Base-by-base conservation (phyloP, 2,113 vertebrate species). In the Calyptommatus sinebrachiatus region DNA sequence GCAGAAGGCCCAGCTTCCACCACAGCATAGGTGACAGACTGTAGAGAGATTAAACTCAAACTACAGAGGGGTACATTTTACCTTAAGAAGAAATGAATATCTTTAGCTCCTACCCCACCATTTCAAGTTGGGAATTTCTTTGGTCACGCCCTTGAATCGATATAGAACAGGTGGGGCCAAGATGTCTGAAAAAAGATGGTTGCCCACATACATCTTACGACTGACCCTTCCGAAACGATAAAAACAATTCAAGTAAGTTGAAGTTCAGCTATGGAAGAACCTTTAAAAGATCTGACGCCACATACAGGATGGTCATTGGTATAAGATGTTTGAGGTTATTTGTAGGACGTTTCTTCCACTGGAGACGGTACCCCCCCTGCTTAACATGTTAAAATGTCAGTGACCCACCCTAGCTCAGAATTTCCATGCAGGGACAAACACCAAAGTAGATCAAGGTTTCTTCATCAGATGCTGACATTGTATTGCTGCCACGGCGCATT, bases 351-450 rank as follows among this genome's bases (percentile, higher is more conserved):
- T 22, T 60, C 50, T 14, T 4, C 14, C 2, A 24, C 5, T 53
- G 21, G 16, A 53, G 45, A 35, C 28, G 29, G 50, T 67, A 62
- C 24, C 61, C 53, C 53, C 22, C 61, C 24, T 57, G 8, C 24
- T 24, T 22, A 7, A 24, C 22, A 62, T 22, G 24, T 26, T 24
- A 62, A 62, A 62, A 24, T 26, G 61, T 10, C 22, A 62, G 7
- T 22, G 24, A 21, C 18, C 61, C 61, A 62, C 61, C 21, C 62
- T n/a, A 65, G 26, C 62, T 80, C 89, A 94, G 83, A 84, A 87
- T 90, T 87, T 91, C 81, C 91, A 57, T 57, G 53, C 53, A 57
- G 53, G 53, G 4, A 57, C 16, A 57, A 18, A 41, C 35, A 41
- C 35, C 5, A 18, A 57, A 57, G 18, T 18, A 57, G 53, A 57